These are phyloP conservation scores for Merluccius polli DNA, from an alignment of 2,797 vertebrate genomes.

Conservation along the genomic window DNA sequence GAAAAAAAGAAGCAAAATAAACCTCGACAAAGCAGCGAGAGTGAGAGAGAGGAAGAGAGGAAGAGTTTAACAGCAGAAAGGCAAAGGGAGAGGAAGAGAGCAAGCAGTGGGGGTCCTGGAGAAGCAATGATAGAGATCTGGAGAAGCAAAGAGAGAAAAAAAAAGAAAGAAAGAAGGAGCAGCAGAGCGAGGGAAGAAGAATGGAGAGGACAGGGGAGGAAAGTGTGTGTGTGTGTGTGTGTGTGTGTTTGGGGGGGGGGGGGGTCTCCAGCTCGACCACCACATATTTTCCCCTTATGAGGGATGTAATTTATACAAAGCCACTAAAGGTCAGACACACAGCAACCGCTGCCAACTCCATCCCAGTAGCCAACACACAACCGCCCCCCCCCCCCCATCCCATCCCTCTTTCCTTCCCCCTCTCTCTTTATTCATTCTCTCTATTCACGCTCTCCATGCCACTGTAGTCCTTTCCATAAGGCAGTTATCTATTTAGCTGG, in stretches of 20 bases:
- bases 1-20: slow-evolving; percentile 7
- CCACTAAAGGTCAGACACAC: slow-evolving; percentile 65
- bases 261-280: slow-evolving; percentile 53
- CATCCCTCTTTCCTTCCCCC: slow-evolving; percentile 9
- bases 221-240: too few relatives aligned
- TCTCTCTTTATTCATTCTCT: neutral
- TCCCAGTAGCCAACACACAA: slow-evolving; percentile 38
- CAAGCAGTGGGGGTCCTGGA: neutral
- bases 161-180: slow-evolving; percentile 9
- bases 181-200: slow-evolving; percentile 20
- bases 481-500: slow-evolving; percentile 35
- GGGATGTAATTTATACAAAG: slow-evolving; percentile 73
- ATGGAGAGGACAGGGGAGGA: slow-evolving; percentile 29
- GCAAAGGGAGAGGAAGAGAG: slow-evolving; percentile 7
- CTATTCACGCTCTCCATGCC: too few relatives aligned
- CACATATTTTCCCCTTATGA: slow-evolving; percentile 69
- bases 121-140: neutral
- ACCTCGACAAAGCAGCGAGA: slow-evolving; percentile 3
- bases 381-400: slow-evolving; percentile 7
- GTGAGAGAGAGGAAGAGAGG: slow-evolving; percentile 10
- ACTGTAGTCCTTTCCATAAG: slow-evolving; percentile 2
- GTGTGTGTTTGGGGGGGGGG: neutral
- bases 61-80: slow-evolving; percentile 14
- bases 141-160: slow-evolving; percentile 13
- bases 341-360: slow-evolving; percentile 57